Evolutionary conservation across 53 echinoderm and acorn worm species (phyloP).

Genomic region (Zoroaster sp.): DNA sequence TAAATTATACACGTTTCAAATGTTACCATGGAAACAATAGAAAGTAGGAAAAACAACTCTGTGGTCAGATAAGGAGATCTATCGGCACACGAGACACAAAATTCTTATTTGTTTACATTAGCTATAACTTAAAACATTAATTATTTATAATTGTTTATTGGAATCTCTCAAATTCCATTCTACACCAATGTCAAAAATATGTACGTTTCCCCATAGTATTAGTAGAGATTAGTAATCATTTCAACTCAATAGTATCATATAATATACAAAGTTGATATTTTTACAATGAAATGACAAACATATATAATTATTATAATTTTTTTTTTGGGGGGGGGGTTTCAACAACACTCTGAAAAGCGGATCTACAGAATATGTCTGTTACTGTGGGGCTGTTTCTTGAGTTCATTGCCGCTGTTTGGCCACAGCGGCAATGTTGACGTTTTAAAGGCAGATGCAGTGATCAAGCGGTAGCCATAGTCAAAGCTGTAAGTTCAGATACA

Average conservation of each 20-base stretch:
- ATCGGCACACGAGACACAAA: slow-evolving; percentile 11
- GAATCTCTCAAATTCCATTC: neutral
- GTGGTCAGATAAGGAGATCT: neutral
- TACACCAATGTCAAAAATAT: slow-evolving; percentile 19
- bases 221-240: slow-evolving; percentile 9
- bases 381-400: neutral
- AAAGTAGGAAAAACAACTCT: neutral
- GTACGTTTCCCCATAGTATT: slow-evolving; percentile 16
- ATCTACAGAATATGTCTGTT: neutral
- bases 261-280: slow-evolving; percentile 50
- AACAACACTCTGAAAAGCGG: slow-evolving; percentile 7
- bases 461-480: too few species aligned
- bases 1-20: neutral
- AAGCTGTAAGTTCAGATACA: too few species aligned
- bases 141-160: neutral
- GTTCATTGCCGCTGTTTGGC: too few species aligned
- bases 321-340: too few species aligned
- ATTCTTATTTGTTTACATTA: neutral
- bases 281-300: slow-evolving; percentile 54
- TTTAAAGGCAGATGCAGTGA: too few species aligned
- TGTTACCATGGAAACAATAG: neutral
- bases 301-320: slow-evolving; percentile 7
- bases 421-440: too few species aligned
- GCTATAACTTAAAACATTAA: slow-evolving; percentile 32
- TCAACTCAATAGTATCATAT: slow-evolving; percentile 32